A percentile compares a stretch with the other conserved stretches of the same genome.
These are phyloP conservation scores for Caligus rogercresseyi DNA, from an alignment of 1,140 invertebrate species.

Conservation along the genomic window DNA sequence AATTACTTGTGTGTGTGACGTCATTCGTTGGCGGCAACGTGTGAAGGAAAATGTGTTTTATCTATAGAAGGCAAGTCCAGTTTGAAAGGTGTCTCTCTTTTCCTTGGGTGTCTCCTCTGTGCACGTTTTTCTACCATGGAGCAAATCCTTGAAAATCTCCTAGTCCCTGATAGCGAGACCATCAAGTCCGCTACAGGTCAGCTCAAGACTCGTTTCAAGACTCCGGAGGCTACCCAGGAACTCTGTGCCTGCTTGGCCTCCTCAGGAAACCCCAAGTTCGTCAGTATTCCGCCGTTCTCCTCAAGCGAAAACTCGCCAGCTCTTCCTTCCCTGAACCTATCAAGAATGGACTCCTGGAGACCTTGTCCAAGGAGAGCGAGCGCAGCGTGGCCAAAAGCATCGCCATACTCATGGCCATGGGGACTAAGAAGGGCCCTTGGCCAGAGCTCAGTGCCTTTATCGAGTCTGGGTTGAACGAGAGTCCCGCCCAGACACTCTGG, in stretches of 20 bases:
- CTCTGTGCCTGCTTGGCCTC: conserved; percentile 40
- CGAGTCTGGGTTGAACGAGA: not conserved
- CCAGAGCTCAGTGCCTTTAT: conserved; percentile 11
- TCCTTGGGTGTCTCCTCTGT: not conserved
- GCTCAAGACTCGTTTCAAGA: conserved; percentile 42
- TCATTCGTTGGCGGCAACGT: not conserved
- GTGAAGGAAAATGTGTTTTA: too few species aligned
- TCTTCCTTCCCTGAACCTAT: conserved; percentile 28
- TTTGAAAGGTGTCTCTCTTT: not conserved
- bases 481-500: not conserved
- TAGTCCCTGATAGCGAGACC: conserved; percentile 8
- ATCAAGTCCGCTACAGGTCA: conserved; percentile 36
- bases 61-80: too few species aligned
- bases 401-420: not conserved
- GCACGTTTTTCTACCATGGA: conserved; percentile 12
- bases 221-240: conserved; percentile 37
- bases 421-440: not conserved
- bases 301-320: conserved; percentile 25
- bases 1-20: too few species aligned
- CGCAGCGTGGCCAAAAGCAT: not conserved
- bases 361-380: not conserved
- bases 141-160: conserved; percentile 8
- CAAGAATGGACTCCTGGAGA: conserved; percentile 19
- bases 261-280: conserved; percentile 40
- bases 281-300: conserved; percentile 45